Conservation (phyloP, 2,888 invertebrate species). For the Chymomyza caudatula region DNA sequence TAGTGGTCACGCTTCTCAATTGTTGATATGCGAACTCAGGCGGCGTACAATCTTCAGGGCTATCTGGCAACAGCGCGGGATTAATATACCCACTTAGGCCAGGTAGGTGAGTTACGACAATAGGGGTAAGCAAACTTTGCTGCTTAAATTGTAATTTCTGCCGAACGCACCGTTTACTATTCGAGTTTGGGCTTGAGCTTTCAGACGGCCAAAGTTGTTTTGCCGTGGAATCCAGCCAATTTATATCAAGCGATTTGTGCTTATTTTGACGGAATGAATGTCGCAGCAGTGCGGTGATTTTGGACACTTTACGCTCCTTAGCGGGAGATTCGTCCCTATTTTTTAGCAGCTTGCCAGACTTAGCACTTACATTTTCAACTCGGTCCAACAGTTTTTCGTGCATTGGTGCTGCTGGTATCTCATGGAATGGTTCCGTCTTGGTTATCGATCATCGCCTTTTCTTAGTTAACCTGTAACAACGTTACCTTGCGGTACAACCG, state of each 20-base stretch:
- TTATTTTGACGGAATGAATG: conserved; percentile 72
- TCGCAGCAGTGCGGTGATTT: conserved; percentile 70
- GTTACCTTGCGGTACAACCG: no score
- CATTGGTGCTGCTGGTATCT: conserved; percentile 53
- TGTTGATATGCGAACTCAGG: conserved; percentile 75
- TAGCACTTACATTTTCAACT: conserved; percentile 57
- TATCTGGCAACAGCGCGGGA: conserved; percentile 72
- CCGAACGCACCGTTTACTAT: neutral
- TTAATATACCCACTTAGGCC: conserved; percentile 69
- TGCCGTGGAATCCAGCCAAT: conserved; percentile 41
- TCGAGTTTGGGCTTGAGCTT: neutral
- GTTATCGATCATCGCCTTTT: neutral
- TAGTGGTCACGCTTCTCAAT: conserved; percentile 72
- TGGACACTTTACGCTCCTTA: conserved; percentile 59
- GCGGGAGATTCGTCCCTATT: neutral
- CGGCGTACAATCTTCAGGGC: conserved; percentile 75
- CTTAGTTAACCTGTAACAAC: no score
- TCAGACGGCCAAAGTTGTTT: conserved; percentile 28
- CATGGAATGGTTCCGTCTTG: neutral
- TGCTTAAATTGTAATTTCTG: conserved; percentile 9
- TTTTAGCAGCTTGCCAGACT: conserved; percentile 53
- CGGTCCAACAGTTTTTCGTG: conserved; percentile 71
- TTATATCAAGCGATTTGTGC: conserved; percentile 69
- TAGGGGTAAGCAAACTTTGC: conserved; percentile 32
- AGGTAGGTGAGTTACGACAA: conserved; percentile 56